phyloP scores from a whole-genome alignment of 2,888 invertebrate genomes.

The Arge pagana region DNA sequence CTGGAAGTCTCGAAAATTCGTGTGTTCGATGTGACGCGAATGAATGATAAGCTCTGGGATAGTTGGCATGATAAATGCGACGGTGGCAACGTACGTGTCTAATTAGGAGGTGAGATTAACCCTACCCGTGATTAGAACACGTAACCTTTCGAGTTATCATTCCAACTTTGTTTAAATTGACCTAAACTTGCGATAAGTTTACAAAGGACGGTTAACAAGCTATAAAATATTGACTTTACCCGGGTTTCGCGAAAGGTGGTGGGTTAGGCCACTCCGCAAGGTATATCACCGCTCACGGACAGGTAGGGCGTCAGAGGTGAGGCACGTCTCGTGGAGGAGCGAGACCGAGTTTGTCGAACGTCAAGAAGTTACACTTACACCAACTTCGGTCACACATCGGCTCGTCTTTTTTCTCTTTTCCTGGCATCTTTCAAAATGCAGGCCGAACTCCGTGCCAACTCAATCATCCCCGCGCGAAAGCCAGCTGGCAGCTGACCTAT shows the following conservation, averaged over 20 bases:
- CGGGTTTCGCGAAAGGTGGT: background rate
- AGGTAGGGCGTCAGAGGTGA: background rate
- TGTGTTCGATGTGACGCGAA: too few relatives aligned
- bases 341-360: background rate
- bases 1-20: too few relatives aligned
- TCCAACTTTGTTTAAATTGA: slow-evolving; percentile 12
- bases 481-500: slow-evolving; percentile 31
- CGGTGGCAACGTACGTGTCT: too few relatives aligned
- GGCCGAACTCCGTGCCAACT: slow-evolving; percentile 29
- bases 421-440: slow-evolving; percentile 24
- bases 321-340: too few relatives aligned
- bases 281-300: background rate
- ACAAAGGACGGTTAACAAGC: slow-evolving; percentile 9
- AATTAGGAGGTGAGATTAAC: too few relatives aligned
- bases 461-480: slow-evolving; percentile 24
- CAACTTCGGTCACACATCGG: slow-evolving; percentile 5
- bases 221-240: slow-evolving; percentile 8
- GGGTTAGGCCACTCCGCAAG: background rate
- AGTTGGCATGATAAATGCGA: too few relatives aligned
- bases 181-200: slow-evolving; percentile 13
- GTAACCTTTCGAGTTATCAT: too few relatives aligned
- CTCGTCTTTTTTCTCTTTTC: too few relatives aligned
- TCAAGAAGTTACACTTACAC: too few relatives aligned
- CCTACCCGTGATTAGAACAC: too few relatives aligned
- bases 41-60: too few relatives aligned